Percentiles rank a stretch among this genome's conserved stretches.
Conservation (phyloP, 2,888 invertebrate species). For the Mesopsocus fuscifrons region DNA sequence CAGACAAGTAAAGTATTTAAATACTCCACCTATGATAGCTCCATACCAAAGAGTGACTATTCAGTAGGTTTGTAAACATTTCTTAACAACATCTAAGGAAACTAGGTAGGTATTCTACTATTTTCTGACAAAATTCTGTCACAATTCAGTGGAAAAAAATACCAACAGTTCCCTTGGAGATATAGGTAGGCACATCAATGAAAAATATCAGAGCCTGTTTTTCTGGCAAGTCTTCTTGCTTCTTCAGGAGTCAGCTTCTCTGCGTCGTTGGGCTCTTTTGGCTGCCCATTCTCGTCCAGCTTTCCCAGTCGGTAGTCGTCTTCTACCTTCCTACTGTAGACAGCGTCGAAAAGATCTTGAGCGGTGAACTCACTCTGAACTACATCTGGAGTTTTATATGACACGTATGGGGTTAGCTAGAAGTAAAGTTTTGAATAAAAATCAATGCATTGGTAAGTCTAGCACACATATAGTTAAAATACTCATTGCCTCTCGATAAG, state of each 20-base stretch:
- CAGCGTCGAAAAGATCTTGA: slow-evolving; percentile 57
- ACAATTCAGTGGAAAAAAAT: no score
- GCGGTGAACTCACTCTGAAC: slow-evolving; percentile 66
- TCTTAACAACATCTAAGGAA: no score
- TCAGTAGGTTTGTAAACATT: no score
- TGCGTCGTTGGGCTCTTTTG: slow-evolving; percentile 48
- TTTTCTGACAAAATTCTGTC: no score
- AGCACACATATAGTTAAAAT: no score
- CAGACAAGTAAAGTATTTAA: no score
- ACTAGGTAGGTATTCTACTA: no score
- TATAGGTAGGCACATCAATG: neutral
- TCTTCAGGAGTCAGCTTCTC: slow-evolving; percentile 53
- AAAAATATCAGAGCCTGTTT: slow-evolving; percentile 71
- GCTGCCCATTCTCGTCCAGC: slow-evolving; percentile 43
- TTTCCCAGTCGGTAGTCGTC: slow-evolving; percentile 53
- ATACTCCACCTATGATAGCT: no score
- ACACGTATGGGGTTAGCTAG: slow-evolving; percentile 81
- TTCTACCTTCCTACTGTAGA: slow-evolving; percentile 61
- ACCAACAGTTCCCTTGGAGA: no score
- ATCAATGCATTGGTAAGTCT: no score
- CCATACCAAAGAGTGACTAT: no score
- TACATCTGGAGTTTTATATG: slow-evolving; percentile 57
- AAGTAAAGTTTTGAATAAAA: slow-evolving; percentile 21
- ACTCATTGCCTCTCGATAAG: no score
- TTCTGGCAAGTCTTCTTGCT: slow-evolving; percentile 45